These are phyloP conservation scores for Hoplostethus atlanticus DNA, from an alignment of 2,797 vertebrate genomes.

Conservation along the genomic window DNA sequence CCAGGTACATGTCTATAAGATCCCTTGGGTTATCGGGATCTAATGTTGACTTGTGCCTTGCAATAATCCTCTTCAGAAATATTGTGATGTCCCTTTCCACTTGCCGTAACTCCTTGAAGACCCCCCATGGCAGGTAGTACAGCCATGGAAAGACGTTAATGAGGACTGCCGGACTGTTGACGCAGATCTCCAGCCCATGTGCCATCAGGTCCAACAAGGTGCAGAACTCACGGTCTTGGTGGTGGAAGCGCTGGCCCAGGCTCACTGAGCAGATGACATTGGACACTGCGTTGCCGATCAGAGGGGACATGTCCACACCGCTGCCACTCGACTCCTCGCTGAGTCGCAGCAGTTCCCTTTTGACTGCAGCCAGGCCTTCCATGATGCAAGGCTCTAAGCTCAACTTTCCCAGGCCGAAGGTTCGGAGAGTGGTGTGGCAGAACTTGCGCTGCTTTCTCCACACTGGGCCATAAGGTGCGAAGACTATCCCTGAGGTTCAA, in stretches of 20 bases:
- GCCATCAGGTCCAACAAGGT: constrained; percentile 89
- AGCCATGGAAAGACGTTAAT: constrained; percentile 91
- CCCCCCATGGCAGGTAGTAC: constrained; percentile 92
- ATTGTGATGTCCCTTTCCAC: constrained; percentile 89
- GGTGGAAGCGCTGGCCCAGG: constrained; percentile 91
- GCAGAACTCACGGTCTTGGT: constrained; percentile 88
- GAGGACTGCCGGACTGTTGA: constrained; percentile 88
- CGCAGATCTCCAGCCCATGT: constrained; percentile 88
- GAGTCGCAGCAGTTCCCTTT: constrained; percentile 87
- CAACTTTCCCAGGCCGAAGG: constrained; percentile 92
- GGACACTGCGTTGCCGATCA: constrained; percentile 90
- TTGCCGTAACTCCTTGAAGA: constrained; percentile 89
- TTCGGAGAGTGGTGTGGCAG: constrained; percentile 91
- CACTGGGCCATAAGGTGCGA: constrained; percentile 91
- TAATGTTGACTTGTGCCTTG: constrained; percentile 86
- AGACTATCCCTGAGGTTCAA: constrained; percentile 89
- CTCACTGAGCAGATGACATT: constrained; percentile 95
- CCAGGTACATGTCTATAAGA: constrained; percentile 95
- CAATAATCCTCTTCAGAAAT: constrained; percentile 93
- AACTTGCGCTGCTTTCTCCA: constrained; percentile 95
- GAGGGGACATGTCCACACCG: constrained; percentile 83
- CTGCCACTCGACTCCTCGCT: constrained; percentile 52
- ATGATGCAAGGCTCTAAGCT: constrained; percentile 93
- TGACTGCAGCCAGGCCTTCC: constrained; percentile 88
- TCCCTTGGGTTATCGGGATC: constrained; percentile 89